Base-by-base conservation (phyloP, 2,797 vertebrate species). In the Halcyon chelicuti region DNA sequence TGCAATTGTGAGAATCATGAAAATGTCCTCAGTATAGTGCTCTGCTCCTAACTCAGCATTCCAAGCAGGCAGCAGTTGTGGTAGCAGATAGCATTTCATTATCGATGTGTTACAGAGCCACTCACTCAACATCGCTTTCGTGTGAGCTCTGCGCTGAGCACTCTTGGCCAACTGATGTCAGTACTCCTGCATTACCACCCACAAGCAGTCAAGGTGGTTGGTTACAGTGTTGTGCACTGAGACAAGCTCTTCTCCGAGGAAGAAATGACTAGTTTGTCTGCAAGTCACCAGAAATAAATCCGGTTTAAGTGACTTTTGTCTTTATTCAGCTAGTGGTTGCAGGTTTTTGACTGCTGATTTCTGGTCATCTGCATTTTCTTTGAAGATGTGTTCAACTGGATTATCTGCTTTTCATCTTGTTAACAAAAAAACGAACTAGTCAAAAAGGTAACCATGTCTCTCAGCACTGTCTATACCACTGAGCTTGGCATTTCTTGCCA, bases 161-260 rank as follows among this genome's bases (percentile, higher is more conserved):
- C 70, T 67, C 76, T n/a, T 55, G 83, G 74, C 87, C 85, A 86
- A 39, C 42, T 78, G 88, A 79, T 93, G 86, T 93, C 70, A 81
- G 2, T 70, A 31, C 60, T 93, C 51, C 51, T 12, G 7, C 20
- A 42, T 76, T 90, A 63, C 94, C 93, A 82, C 90, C 86, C 79
- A 65, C 33, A n/a, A 58, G 74, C 40, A 79, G 76, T 89, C 82
- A 65, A 90, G 67, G 83, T 84, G 22, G 47, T 71, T 75, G 42
- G 35, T 62, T 76, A 19, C 71, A 19, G 39, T 10, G 40, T 31
- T 90, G 22, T 57, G 46, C 0, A 0, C 14, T 70, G 23, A n/a
- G 77, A 61, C 57, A 8, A 62, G 46, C 42, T 84, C n/a, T 72
- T 72, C 51, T 67, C 51, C 39, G n/a, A 63, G 73, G 58, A 88